Evolutionary conservation across 1,140 invertebrate genomes (phyloP), one percentile per base, ranked within the genome.

Genomic region (Diploscapter pachys): DNA sequence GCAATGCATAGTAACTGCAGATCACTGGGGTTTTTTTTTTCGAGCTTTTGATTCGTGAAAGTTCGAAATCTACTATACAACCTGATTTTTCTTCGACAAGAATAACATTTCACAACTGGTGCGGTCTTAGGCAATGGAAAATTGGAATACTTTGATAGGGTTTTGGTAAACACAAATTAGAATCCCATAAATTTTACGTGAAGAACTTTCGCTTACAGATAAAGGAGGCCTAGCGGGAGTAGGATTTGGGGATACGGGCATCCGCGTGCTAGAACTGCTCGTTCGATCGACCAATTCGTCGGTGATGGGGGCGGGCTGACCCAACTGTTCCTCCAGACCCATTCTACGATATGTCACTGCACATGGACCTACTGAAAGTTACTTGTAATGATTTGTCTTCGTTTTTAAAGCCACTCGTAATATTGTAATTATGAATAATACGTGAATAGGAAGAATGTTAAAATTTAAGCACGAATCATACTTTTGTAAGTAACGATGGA

Each of bases 301-400:
- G 5, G 68, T 69, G 52, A 69, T 75, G 3, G 63, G 63, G 65
- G 70, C 68, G 52, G 64, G 52, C 4, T 75, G 5, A 49, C 52
- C 67, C 67, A 31, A 5, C 6, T 31, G 31, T 1, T 31, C 31
- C 31, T 31, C 31, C 31, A 31, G 31, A 31, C 31, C 73, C 75
- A 76, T 76, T 72, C 75, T 71, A 53, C 59, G 53, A 62, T 65
- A 76, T 65, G 75, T 67, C 53, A 76, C 70, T 49, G 70, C 70
- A 63, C 75, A 76, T 63, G 75, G 69, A 72, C 72, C 69, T 64
- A 76, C 75, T 76, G 55, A 72, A 72, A 71, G 5, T 11, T 0
- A 31, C 31, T 31, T 31, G 31, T 31, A 31, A 31, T 31, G 31
- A 31, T 31, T 31, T 31, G 31, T 31, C 31, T 31, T 31, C 31